Evolutionary conservation across 2,888 invertebrate species (phyloP).

Genomic region (Rhingia campestris): DNA sequence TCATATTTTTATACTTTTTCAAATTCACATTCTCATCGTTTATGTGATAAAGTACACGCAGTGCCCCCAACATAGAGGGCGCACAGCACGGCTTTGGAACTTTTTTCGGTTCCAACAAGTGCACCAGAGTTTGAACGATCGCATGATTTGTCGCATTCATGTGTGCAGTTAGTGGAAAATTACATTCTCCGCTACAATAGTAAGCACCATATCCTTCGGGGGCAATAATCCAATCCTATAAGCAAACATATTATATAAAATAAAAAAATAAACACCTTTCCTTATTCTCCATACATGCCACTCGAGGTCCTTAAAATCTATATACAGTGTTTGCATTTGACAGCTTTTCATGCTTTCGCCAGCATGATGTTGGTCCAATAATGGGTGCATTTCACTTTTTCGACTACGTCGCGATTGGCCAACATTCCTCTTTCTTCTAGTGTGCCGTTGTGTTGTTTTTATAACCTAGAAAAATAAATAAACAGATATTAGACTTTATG

Average conservation of each 20-base stretch:
- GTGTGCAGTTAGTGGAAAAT: slow-evolving; percentile 95
- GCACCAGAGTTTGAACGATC: slow-evolving; percentile 95
- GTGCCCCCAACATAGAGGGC: slow-evolving; percentile 93
- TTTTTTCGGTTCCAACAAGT: slow-evolving; percentile 90
- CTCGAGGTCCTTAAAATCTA: slow-evolving; percentile 94
- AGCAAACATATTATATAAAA: not conserved
- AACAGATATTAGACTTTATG: not conserved
- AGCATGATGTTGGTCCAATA: slow-evolving; percentile 78
- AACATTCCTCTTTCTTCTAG: slow-evolving; percentile 79
- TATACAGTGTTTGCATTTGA: slow-evolving; percentile 94
- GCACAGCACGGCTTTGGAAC: slow-evolving; percentile 96
- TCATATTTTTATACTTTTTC: slow-evolving; percentile 98
- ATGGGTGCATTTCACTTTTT: slow-evolving; percentile 81
- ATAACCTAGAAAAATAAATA: slow-evolving; percentile 76
- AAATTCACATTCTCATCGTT: slow-evolving; percentile 95
- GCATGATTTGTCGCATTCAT: slow-evolving; percentile 99
- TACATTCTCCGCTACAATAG: slow-evolving; percentile 96
- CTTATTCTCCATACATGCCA: slow-evolving; percentile 87
- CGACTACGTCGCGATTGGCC: slow-evolving; percentile 79
- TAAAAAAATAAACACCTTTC: not conserved
- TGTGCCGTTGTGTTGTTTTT: slow-evolving; percentile 78
- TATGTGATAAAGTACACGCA: slow-evolving; percentile 95
- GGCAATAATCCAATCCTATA: slow-evolving; percentile 97
- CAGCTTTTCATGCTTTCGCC: slow-evolving; percentile 87
- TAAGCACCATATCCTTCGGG: slow-evolving; percentile 97